Evolutionary conservation across 35 echinoderm and acorn worm genomes (phyloP), one percentile per base, ranked within the genome.

Genomic region (Eucidaris tribuloides): DNA sequence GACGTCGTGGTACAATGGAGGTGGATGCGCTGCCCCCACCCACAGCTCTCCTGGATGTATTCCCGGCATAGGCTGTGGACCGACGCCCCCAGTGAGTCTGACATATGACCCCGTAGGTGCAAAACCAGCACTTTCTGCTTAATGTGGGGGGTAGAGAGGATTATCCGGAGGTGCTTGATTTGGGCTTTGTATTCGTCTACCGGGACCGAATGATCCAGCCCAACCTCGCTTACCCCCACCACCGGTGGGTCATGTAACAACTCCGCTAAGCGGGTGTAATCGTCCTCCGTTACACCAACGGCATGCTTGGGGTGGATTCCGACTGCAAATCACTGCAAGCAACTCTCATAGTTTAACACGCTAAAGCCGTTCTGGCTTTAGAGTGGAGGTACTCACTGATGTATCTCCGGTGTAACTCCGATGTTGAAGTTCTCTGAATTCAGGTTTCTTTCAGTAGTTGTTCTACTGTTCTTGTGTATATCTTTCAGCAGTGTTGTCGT

Each of bases 171-270:
- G 29, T 18, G 63, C 61, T 84, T 63, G 32, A 20, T 39, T 31
- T 84, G 82, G 17, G 17, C 24, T 19, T 45, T 15, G 30, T 62
- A 84, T 3, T 28, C 5, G 38, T 4, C n/a, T n/a, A 23, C 38
- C 4, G 60, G 82, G 33, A 46, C 62, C 17, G 62, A 44, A 31
- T 42, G 35, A 31, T 77, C 82, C 24, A 84, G 61, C 29, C 82
- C 82, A 22, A 84, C 61, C 38, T 76, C 82, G 18, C 82, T 62
- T 23, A 84, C 33, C 7, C 62, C 62, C 3, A 76, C 82, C 17
- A 84, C 63, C 46, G 33, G 7, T 7, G 63, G 82, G 15, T 37
- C 20, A 45, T 77, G 19, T 19, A 84, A 20, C 36, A 57, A 13
- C 48, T 48, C 42, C n/a, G 23, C 50, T 7, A 84, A 40, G 3